Conservation (phyloP, 2,888 invertebrate genomes). For the Eilema caniola region DNA sequence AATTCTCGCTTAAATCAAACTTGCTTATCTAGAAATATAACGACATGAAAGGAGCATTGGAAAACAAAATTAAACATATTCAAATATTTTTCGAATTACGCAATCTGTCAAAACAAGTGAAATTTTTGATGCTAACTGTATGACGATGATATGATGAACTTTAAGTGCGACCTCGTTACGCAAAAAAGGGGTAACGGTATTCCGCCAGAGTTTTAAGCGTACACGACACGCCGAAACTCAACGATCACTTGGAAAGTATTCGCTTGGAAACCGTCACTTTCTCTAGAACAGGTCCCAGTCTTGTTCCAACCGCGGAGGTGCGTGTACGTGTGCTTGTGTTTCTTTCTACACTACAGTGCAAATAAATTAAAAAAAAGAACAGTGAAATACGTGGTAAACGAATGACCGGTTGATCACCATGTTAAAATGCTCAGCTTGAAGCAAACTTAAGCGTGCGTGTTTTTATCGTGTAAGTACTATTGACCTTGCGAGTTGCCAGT, state of each 20-base stretch:
- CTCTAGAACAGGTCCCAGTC: constrained; percentile 77
- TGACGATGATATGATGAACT: constrained; percentile 67
- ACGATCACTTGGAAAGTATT: constrained; percentile 81
- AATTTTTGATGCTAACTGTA: constrained; percentile 62
- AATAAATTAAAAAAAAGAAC: constrained; percentile 42
- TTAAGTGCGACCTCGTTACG: constrained; percentile 74
- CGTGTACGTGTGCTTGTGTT: constrained; percentile 45
- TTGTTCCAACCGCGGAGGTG: constrained; percentile 55
- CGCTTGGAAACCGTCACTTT: constrained; percentile 77
- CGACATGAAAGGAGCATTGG: constrained; percentile 4
- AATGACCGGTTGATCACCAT: constrained; percentile 47
- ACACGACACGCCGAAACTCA: constrained; percentile 62
- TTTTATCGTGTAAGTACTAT: constrained; percentile 50
- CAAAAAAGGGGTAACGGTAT: constrained; percentile 79
- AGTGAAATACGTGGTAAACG: constrained; percentile 55
- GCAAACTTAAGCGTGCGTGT: constrained; percentile 51
- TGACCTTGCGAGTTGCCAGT: constrained; percentile 54
- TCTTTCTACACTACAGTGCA: constrained; percentile 35
- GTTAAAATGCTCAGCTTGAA: constrained; percentile 49
- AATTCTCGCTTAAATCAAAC: constrained; percentile 1
- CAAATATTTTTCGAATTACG: constrained; percentile 32
- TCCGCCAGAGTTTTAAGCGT: constrained; percentile 50
- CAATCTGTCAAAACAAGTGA: constrained; percentile 61
- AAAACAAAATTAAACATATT: constrained; percentile 5
- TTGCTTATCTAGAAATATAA: constrained; percentile 5